A percentile compares a stretch with the other conserved stretches of the same genome.
Evolutionary conservation across 2,797 vertebrate species (phyloP).

Genomic region (Pseudotriccus pelzelni): DNA sequence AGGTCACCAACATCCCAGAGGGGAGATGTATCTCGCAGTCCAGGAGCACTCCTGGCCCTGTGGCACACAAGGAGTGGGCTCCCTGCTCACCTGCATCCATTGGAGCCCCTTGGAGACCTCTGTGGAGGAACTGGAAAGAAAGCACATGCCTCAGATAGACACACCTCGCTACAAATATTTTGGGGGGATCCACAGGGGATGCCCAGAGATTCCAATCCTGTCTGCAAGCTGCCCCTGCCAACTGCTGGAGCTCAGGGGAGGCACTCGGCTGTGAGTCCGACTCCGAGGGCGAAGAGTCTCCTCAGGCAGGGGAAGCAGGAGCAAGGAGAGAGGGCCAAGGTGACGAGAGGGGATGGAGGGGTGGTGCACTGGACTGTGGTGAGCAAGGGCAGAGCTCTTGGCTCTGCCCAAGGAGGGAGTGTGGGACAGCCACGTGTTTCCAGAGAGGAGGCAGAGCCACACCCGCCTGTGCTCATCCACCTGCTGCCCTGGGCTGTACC

Average conservation of each 20-base stretch:
- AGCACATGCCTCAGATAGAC: not conserved
- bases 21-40: not conserved
- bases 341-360: not conserved
- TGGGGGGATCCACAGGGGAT: not conserved
- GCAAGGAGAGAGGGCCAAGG: not conserved
- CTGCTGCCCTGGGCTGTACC: not conserved
- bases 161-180: not conserved
- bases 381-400: not conserved
- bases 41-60: not conserved
- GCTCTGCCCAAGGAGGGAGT: not conserved
- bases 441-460: not conserved
- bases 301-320: not conserved
- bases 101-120: not conserved
- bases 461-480: not conserved
- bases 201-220: not conserved
- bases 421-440: fast-evolving
- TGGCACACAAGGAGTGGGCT: not conserved
- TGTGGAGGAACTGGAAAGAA: not conserved
- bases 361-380: not conserved
- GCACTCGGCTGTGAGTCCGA: fast-evolving
- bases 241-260: not conserved
- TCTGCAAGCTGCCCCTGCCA: not conserved
- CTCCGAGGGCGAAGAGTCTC: fast-evolving
- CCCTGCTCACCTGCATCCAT: not conserved
- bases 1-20: not conserved